phyloP scores from a whole-genome alignment of 2,113 vertebrate species.

The Albula glossodonta region DNA sequence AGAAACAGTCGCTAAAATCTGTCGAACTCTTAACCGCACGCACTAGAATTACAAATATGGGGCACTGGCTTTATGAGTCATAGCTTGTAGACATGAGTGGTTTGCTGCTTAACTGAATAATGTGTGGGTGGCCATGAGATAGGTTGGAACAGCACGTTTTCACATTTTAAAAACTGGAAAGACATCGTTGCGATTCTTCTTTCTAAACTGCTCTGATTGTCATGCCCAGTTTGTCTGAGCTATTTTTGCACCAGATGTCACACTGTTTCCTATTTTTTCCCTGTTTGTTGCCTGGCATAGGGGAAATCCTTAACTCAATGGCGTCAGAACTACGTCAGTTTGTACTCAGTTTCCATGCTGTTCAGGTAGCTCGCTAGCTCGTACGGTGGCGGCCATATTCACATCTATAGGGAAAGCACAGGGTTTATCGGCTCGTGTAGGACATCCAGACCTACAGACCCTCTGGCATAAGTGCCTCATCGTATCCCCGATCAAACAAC shows the following conservation, averaged over 20 bases:
- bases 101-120: background rate
- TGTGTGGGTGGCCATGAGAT: background rate
- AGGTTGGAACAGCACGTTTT: background rate
- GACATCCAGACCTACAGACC: background rate
- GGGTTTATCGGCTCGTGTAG: background rate
- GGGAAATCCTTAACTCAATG: constrained; percentile 21
- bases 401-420: background rate
- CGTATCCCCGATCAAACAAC: background rate
- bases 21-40: too few species aligned
- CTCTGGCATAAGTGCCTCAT: background rate
- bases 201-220: background rate
- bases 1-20: too few species aligned
- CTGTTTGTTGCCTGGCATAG: constrained; percentile 16
- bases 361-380: constrained; percentile 38
- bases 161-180: background rate
- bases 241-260: background rate
- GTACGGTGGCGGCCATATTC: constrained; percentile 23
- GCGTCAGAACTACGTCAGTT: constrained; percentile 53
- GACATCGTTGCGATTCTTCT: background rate
- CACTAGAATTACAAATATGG: background rate
- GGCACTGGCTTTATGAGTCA: background rate
- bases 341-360: constrained; percentile 68
- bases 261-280: constrained; percentile 4
- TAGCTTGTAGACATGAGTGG: too few species aligned
- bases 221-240: background rate